Evolutionary conservation across 2,888 invertebrate species (phyloP).

Genomic region (Drosophila kuntzei): DNA sequence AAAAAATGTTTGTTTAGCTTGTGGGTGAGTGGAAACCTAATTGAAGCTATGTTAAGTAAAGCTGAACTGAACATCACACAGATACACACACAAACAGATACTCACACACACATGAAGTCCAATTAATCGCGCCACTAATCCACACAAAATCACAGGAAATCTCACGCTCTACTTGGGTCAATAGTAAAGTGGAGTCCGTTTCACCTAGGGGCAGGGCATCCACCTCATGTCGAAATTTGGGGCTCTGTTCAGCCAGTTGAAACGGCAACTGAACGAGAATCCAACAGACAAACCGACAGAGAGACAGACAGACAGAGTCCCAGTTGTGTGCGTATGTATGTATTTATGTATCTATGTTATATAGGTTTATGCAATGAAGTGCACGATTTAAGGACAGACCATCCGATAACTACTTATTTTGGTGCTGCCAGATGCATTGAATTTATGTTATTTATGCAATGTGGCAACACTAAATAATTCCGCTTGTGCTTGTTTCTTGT

Average conservation of each 20-base stretch:
- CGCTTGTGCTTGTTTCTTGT: neutral
- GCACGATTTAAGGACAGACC: constrained; percentile 3
- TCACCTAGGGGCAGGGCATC: neutral
- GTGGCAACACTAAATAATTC: constrained; percentile 10
- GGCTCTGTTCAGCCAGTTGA: constrained; percentile 22
- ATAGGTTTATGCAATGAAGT: constrained; percentile 18
- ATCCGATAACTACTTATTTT: constrained; percentile 4
- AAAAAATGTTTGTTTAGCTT: neutral
- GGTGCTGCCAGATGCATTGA: constrained; percentile 5
- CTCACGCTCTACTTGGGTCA: constrained; percentile 49
- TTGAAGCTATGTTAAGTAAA: constrained; percentile 10
- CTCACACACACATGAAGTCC: constrained; percentile 20
- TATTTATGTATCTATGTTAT: too few species aligned
- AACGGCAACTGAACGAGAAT: constrained; percentile 10
- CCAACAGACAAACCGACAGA: constrained; percentile 1
- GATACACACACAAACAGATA: constrained; percentile 2
- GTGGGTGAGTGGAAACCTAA: constrained; percentile 4
- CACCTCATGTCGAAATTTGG: neutral
- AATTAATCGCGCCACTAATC: constrained; percentile 68
- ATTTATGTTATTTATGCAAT: constrained; percentile 2
- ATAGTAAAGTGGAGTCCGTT: constrained; percentile 33
- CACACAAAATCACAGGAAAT: constrained; percentile 63
- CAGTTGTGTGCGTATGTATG: neutral
- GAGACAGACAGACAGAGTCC: neutral
- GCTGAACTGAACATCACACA: constrained; percentile 4